These are phyloP conservation scores for Petrocephalus sullivani DNA, from an alignment of 2,797 vertebrate species.

Conservation along the genomic window DNA sequence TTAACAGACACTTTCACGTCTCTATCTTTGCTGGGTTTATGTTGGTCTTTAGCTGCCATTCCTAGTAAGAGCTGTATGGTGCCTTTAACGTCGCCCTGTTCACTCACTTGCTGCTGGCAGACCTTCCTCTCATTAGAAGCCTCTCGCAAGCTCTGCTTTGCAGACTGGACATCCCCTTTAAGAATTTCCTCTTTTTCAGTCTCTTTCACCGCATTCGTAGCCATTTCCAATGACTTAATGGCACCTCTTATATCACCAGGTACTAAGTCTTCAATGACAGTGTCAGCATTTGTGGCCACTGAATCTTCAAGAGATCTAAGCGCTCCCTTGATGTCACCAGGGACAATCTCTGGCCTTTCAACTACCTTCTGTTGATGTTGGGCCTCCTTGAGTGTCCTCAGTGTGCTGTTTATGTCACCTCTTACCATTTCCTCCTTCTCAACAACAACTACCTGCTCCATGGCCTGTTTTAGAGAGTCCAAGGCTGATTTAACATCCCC, in stretches of 20 bases:
- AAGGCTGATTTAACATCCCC: constrained; percentile 76
- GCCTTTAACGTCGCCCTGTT: constrained; percentile 64
- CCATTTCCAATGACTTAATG: constrained; percentile 72
- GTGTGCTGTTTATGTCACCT: constrained; percentile 68
- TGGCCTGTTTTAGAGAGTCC: constrained; percentile 70
- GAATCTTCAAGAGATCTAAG: constrained; percentile 78
- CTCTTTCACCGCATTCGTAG: constrained; percentile 61
- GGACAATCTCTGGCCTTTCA: constrained; percentile 70
- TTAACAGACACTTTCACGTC: constrained; percentile 65
- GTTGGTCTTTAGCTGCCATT: constrained; percentile 55
- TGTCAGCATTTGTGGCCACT: constrained; percentile 62
- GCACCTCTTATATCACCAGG: constrained; percentile 73
- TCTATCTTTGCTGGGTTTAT: constrained; percentile 51
- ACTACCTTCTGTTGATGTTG: constrained; percentile 60
- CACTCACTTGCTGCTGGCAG: constrained; percentile 56
- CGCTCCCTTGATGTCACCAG: constrained; percentile 72
- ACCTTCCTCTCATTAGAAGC: constrained; percentile 60
- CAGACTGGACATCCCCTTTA: constrained; percentile 59
- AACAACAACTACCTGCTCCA: constrained; percentile 64
- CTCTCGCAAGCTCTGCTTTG: constrained; percentile 58
- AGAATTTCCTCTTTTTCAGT: constrained; percentile 67
- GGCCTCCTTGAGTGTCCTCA: constrained; percentile 71
- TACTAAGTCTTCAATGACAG: constrained; percentile 70
- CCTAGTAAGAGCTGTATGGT: constrained; percentile 68
- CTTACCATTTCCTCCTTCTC: constrained; percentile 79